Base-by-base conservation (phyloP, 1,140 invertebrate genomes). In the Octopus bimaculoides region DNA sequence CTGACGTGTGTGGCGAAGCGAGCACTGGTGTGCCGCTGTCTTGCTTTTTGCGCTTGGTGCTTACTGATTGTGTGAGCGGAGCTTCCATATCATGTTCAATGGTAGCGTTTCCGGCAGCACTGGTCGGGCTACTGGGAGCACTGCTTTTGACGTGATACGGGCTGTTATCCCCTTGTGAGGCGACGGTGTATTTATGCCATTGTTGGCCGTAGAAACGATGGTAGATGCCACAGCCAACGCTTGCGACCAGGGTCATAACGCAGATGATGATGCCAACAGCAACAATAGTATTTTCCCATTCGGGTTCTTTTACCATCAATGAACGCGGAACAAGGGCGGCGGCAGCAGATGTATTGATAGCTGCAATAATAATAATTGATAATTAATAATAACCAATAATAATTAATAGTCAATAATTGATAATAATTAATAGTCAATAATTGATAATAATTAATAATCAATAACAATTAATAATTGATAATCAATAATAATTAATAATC, bases 1-100 rank as follows among this genome's bases (percentile, higher is more conserved):
- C 78, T 52, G 86, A 87, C 80, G 55, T 71, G 53, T 74, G 76
- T 41, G 56, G 61, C 12, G 54, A 20, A 54, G 66, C 5, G 52
- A 71, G 74, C 56, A 17, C 61, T 78, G n/a, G 20, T 14, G 77
- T 78, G 26, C 5, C 53, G 8, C 17, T 61, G n/a, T 20, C 20
- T 26, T 41, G 56, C 52, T 78, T 71, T 14, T 79, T 79, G 20
- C 55, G 54, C 41, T 82, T 78, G 26, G 26, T 54, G 20, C 77
- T 74, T 5, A 55, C 78, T 26, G 66, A 4, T 14, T 69, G 61
- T 4, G 86, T 87, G 8, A 88, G 80, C 6, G 86, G 86, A 17
- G 83, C 81, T 74, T 87, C 86, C 85, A 87, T 87, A 77, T 86
- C 86, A 54, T 86, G 84, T 61, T 87, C 82, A 55, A 87, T 84